Conservation (phyloP, 2,797 vertebrate species). For the Sebastolobus altivelis region DNA sequence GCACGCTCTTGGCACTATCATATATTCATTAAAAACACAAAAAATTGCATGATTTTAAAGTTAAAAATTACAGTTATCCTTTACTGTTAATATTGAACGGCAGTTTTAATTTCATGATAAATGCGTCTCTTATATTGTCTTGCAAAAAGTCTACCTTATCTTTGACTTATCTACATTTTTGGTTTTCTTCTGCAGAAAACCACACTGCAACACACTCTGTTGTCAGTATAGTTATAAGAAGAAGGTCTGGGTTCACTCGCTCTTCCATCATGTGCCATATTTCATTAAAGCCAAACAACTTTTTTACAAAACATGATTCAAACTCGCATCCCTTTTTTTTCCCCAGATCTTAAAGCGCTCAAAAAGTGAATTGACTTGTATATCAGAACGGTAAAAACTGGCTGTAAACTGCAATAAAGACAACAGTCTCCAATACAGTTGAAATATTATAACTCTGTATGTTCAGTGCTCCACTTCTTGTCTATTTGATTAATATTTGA, state of each 20-base stretch:
- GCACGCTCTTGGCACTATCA: slow-evolving; percentile 59
- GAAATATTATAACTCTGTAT: slow-evolving; percentile 30
- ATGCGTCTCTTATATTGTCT: slow-evolving; percentile 21
- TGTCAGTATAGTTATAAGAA: slow-evolving; percentile 20
- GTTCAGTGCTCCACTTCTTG: slow-evolving; percentile 22
- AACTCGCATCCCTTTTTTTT: slow-evolving; percentile 4
- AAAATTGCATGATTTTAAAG: slow-evolving; percentile 22
- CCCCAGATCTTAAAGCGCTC: slow-evolving; percentile 36
- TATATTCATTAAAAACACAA: slow-evolving; percentile 39
- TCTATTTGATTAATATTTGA: slow-evolving; percentile 61
- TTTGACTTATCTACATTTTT: slow-evolving; percentile 30
- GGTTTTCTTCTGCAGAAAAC: slow-evolving; percentile 20
- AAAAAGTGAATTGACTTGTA: slow-evolving; percentile 14
- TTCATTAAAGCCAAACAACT: slow-evolving; percentile 45
- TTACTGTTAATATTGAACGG: slow-evolving; percentile 27
- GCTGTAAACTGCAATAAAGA: slow-evolving; percentile 65
- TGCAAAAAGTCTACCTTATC: slow-evolving; percentile 8
- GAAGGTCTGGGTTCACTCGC: slow-evolving; percentile 60
- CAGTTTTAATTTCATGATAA: slow-evolving; percentile 52
- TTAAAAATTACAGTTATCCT: slow-evolving; percentile 33
- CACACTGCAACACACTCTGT: not conserved
- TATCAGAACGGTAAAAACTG: slow-evolving; percentile 53
- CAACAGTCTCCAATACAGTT: slow-evolving; percentile 50
- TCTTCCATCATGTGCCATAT: slow-evolving; percentile 41
- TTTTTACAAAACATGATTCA: slow-evolving; percentile 13